Conservation (phyloP, 2,888 invertebrate genomes). For the Hipparchia semele region DNA sequence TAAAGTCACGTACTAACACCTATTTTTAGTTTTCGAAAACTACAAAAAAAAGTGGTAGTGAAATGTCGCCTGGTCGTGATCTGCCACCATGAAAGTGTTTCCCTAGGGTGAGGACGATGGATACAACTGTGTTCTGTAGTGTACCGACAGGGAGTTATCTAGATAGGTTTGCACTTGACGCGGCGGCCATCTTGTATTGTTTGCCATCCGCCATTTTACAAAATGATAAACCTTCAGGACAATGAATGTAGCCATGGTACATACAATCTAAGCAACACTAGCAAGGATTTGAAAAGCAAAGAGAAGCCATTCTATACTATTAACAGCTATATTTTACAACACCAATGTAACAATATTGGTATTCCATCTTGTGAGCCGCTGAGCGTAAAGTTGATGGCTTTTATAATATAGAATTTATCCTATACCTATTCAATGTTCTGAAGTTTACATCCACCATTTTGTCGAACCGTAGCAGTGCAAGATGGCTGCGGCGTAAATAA, state of each 20-base stretch:
- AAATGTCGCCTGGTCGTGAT: conserved; percentile 35
- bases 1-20: not conserved
- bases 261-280: not conserved
- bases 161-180: conserved; percentile 69
- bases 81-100: conserved; percentile 66
- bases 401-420: no score
- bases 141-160: conserved; percentile 76
- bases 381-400: no score
- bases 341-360: no score
- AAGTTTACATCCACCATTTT: conserved; percentile 32
- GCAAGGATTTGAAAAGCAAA: no score
- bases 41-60: not conserved
- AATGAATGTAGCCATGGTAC: not conserved
- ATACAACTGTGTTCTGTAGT: conserved; percentile 81
- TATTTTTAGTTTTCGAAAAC: not conserved
- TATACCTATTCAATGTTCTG: not conserved
- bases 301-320: no score
- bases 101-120: conserved; percentile 69
- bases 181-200: conserved; percentile 45
- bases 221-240: not conserved
- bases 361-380: no score
- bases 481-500: conserved; percentile 40
- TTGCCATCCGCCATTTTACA: conserved; percentile 35
- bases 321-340: no score
- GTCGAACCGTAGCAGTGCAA: conserved; percentile 2